These are phyloP conservation scores for Sprattus sprattus DNA, from an alignment of 2,113 vertebrate species.

Conservation along the genomic window DNA sequence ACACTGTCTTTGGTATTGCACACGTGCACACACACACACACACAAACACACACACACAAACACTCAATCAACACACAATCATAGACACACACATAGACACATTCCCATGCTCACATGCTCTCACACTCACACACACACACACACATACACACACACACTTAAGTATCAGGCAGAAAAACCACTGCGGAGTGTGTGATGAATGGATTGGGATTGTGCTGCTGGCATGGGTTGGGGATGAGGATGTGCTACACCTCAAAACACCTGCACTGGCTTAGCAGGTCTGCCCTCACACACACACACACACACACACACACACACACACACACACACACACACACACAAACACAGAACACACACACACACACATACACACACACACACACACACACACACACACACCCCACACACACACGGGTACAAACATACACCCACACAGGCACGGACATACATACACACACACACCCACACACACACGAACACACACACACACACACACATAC, in stretches of 20 bases:
- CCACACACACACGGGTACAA: neutral
- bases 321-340: too few species aligned
- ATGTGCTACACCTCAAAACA: neutral
- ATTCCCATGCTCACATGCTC: neutral
- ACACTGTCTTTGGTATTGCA: neutral
- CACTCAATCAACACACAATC: too few species aligned
- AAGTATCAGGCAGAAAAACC: neutral
- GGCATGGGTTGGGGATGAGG: neutral
- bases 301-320: too few species aligned
- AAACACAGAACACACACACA: neutral
- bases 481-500: neutral
- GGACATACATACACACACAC: neutral
- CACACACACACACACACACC: neutral
- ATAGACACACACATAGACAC: neutral
- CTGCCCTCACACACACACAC: neutral
- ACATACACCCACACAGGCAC: neutral
- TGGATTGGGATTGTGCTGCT: neutral
- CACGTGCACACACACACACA: neutral
- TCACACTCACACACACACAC: neutral
- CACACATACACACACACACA: neutral
- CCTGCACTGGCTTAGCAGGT: neutral
- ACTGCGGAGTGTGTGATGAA: neutral
- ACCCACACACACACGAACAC: neutral
- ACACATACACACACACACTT: neutral
- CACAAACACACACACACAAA: too few species aligned